These are phyloP conservation scores for Acromyrmex heyeri DNA, from an alignment of 1,140 invertebrate species.

Conservation along the genomic window DNA sequence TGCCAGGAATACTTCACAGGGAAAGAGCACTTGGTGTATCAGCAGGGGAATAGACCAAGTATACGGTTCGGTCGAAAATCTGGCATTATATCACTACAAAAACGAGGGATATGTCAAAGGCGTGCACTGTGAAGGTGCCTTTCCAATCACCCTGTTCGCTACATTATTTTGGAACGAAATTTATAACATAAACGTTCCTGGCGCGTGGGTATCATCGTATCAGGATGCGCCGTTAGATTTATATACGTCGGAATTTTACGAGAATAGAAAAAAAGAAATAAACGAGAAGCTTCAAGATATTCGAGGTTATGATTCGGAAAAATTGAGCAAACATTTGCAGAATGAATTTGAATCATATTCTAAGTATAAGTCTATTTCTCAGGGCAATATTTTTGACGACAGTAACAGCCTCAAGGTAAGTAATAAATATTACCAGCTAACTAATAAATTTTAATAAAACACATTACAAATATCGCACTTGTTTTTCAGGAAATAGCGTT, in stretches of 20 bases:
- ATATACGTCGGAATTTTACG: conserved; percentile 89
- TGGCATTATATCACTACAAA: conserved; percentile 79
- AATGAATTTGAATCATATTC: conserved; percentile 77
- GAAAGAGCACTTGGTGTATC: conserved; percentile 80
- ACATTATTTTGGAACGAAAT: conserved; percentile 93
- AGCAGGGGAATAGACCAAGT: conserved; percentile 44
- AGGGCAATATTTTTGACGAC: conserved; percentile 37
- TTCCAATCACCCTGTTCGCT: conserved; percentile 89
- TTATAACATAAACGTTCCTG: conserved; percentile 88
- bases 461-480: conserved; percentile 50
- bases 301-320: conserved; percentile 78
- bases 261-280: conserved; percentile 88
- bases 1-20: conserved; percentile 66
- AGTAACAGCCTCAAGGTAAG: conserved; percentile 41
- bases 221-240: conserved; percentile 91
- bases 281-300: conserved; percentile 87
- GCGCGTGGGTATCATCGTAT: conserved; percentile 90
- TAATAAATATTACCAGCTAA: background rate
- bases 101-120: conserved; percentile 80
- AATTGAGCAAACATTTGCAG: conserved; percentile 79
- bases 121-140: conserved; percentile 91
- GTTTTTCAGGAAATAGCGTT: conserved; percentile 86
- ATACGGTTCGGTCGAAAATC: conserved; percentile 78
- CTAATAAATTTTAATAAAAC: conserved; percentile 2
- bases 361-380: conserved; percentile 44